Conservation (phyloP, 2,797 vertebrate species). For the Rhodeus uyekii region DNA sequence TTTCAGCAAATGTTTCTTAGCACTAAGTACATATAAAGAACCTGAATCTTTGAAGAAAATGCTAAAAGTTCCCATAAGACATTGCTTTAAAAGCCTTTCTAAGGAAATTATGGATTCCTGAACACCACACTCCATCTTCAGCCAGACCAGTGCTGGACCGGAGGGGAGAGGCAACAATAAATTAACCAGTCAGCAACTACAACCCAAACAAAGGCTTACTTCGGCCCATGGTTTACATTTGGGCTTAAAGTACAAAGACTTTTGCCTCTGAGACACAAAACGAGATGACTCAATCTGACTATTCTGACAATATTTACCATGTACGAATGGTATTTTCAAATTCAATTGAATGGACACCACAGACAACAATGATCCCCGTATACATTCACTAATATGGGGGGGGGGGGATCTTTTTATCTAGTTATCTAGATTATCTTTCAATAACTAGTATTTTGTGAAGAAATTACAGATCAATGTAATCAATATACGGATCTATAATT, state of each 20-base stretch:
- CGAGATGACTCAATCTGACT: background rate
- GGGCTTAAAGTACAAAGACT: constrained; percentile 5
- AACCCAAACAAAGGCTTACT: constrained; percentile 32
- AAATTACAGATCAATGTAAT: no score
- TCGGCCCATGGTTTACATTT: background rate
- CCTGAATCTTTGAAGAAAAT: constrained; percentile 28
- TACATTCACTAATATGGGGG: background rate
- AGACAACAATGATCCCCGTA: background rate
- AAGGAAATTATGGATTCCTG: constrained; percentile 22
- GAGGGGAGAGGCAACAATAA: constrained; percentile 23
- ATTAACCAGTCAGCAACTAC: constrained; percentile 17
- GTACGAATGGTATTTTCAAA: background rate
- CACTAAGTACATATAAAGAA: background rate
- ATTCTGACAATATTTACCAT: background rate
- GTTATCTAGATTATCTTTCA: no score
- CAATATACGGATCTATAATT: no score
- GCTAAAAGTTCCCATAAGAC: background rate
- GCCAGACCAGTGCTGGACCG: constrained; percentile 24
- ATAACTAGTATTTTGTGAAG: background rate
- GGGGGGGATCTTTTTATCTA: no score
- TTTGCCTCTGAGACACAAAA: background rate
- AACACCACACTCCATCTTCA: constrained; percentile 31
- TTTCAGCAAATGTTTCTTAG: constrained; percentile 1
- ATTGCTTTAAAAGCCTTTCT: constrained; percentile 10
- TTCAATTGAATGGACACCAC: background rate